phyloP scores from a whole-genome alignment of 2,113 vertebrate genomes.

The Damaliscus lunatus region DNA sequence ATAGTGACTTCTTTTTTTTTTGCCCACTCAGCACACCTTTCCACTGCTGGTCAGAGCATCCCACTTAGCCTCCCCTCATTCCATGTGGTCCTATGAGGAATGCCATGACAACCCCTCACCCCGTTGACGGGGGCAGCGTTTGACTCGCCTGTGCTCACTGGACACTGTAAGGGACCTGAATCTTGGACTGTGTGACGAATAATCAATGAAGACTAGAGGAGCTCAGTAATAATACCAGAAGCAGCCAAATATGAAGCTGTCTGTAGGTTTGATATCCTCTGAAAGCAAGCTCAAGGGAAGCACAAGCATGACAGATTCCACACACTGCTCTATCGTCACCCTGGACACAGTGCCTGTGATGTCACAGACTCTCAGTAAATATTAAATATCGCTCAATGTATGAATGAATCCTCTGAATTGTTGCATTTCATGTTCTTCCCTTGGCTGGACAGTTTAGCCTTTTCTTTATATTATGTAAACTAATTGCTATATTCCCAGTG shows the following conservation, averaged over 20 bases:
- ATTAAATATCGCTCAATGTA: not conserved
- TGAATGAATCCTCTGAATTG: not conserved
- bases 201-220: not conserved
- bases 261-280: not conserved
- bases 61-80: not conserved
- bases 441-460: not conserved
- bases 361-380: not conserved
- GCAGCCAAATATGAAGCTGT: not conserved
- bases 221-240: not conserved
- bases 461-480: not conserved
- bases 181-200: not conserved
- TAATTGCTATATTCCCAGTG: not conserved
- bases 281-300: not conserved
- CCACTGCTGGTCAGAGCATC: not conserved
- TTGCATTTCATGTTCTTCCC: not conserved
- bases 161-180: not conserved
- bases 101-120: not conserved
- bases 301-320: rapidly evolving
- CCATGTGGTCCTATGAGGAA: not conserved
- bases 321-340: not conserved
- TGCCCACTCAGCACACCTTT: not conserved
- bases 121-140: rapidly evolving
- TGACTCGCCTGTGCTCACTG: not conserved
- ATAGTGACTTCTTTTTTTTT: no score
- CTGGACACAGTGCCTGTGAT: not conserved